phyloP scores from a whole-genome alignment of 2,797 vertebrate genomes.

The Oreochromis grahami region DNA sequence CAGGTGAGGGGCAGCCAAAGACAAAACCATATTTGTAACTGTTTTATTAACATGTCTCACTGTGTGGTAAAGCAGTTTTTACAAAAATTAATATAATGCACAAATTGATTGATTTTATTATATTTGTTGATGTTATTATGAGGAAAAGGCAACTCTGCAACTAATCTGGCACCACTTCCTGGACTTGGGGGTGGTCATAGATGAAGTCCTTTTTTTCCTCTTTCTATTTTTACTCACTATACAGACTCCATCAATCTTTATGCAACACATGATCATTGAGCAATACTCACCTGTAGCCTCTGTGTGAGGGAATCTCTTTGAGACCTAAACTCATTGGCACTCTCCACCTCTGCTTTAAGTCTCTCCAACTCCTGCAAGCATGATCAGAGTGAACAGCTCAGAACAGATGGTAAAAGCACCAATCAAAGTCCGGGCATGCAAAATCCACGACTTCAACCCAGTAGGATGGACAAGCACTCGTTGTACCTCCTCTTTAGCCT shows the following conservation, averaged over 20 bases:
- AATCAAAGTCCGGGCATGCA: neutral
- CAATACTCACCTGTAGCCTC: slow-evolving; percentile 81
- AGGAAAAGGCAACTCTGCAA: neutral
- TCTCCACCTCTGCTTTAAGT: slow-evolving; percentile 90
- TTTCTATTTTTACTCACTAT: neutral
- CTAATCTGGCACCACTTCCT: neutral
- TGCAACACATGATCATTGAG: neutral
- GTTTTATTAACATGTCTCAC: neutral
- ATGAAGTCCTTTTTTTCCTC: neutral
- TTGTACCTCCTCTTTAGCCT: slow-evolving; percentile 92
- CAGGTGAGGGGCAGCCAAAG: too few species aligned
- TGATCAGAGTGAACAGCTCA: neutral
- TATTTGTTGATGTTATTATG: neutral
- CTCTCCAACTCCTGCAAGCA: slow-evolving; percentile 87
- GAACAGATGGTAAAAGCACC: neutral
- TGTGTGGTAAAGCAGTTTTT: neutral
- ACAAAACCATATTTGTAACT: neutral
- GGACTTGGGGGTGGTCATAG: neutral
- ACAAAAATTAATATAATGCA: neutral
- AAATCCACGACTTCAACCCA: neutral
- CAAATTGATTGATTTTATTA: neutral
- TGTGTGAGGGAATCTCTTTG: slow-evolving; percentile 86
- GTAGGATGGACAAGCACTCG: neutral
- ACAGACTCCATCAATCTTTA: neutral
- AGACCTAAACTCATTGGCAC: slow-evolving; percentile 85